Evolutionary conservation across 1,140 invertebrate species (phyloP), one percentile per base, ranked within the genome.

Genomic region (Batillaria attramentaria): DNA sequence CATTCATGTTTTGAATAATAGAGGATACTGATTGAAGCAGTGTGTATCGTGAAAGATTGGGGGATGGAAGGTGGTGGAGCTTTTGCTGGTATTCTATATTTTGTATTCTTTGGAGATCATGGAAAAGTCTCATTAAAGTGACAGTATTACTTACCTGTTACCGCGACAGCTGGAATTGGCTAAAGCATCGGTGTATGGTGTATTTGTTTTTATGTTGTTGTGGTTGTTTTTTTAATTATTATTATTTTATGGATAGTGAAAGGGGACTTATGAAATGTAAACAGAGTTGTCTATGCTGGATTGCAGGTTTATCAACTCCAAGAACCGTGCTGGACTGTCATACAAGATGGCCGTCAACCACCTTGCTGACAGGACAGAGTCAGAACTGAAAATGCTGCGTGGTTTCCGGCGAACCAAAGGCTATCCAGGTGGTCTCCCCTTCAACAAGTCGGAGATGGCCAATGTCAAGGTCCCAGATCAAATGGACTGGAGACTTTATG

Each of bases 401-500:
- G 97, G 97, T 2, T 94, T 94, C 82, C 92, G 92, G 46, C 94
- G 94, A 74, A 89, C 90, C 0, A 93, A 92, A 43, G 93, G 92
- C 0, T 94, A 94, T 87, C 85, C 87, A 65, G 96, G 96, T 83
- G 80, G 80, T 13, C 88, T 93, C 85, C 93, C 94, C 0, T 98
- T 98, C 91, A 94, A 91, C 72, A 88, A 85, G 79, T 83, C 79
- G n/a, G 85, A 86, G 66, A 91, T 88, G 65, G 62, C 46, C 60
- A 33, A 46, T 6, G 35, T 62, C 1, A 39, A 37, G 57, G 42
- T 88, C 4, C 89, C 90, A 39, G 87, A 84, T 20, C 77, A 84
- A n/a, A 92, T 95, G 80, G 97, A 99, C 91, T 99, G 97, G 97
- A 94, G 97, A 85, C 89, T 98, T 1, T 94, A 93, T 87, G 97